phyloP scores from a whole-genome alignment of 1,140 invertebrate species.

The Plectrocnemia conspersa region DNA sequence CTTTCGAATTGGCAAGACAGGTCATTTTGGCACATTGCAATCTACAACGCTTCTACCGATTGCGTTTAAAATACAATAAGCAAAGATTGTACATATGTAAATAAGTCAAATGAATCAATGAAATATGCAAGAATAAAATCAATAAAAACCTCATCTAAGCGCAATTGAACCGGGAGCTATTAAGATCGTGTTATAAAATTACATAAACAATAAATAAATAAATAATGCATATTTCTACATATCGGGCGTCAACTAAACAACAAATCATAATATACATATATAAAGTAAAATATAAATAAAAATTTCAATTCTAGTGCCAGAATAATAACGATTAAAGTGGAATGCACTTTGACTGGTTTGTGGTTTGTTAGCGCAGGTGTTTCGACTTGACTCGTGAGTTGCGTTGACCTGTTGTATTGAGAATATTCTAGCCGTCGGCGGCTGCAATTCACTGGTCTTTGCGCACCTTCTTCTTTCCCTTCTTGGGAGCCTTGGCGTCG shows the following conservation, averaged over 20 bases:
- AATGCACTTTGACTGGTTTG: conserved; percentile 20
- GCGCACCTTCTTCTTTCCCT: conserved; percentile 63
- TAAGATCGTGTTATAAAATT: not conserved
- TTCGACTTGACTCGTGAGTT: conserved; percentile 5
- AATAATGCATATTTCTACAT: conserved; percentile 2
- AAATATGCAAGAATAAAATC: conserved; percentile 22
- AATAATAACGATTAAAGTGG: conserved; percentile 12
- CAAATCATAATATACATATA: conserved; percentile 3
- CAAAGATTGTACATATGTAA: no score
- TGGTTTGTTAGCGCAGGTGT: conserved; percentile 13
- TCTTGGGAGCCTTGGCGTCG: conserved; percentile 60
- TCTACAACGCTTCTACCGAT: not conserved
- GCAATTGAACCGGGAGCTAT: no score
- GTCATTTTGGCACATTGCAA: conserved; percentile 19
- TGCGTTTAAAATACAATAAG: no score
- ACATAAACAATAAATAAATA: conserved; percentile 16
- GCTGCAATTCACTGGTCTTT: conserved; percentile 57
- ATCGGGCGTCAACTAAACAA: not conserved
- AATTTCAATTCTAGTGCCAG: conserved; percentile 1
- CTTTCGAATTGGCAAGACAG: not conserved
- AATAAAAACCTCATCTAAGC: no score
- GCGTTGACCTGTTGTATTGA: conserved; percentile 14
- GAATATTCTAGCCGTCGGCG: conserved; percentile 19
- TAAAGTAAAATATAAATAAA: conserved; percentile 8
- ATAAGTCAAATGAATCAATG: conserved; percentile 24